These are phyloP conservation scores for Artemia franciscana DNA, from an alignment of 1,140 invertebrate species.

Conservation along the genomic window DNA sequence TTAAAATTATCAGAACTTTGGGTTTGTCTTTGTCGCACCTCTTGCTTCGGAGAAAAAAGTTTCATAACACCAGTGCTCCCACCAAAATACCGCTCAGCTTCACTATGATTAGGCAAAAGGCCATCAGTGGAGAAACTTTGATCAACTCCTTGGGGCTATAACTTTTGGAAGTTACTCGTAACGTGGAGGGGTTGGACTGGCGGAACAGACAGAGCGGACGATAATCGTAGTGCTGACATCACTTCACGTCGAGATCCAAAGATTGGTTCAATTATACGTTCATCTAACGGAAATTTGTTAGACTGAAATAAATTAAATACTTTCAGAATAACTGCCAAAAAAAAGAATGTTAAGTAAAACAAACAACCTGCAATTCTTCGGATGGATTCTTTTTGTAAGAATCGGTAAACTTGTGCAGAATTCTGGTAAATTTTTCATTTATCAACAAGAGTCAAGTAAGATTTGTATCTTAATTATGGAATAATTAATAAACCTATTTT, in stretches of 20 bases:
- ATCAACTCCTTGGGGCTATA: conserved; percentile 8
- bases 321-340: too few species aligned
- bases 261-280: conserved; percentile 10
- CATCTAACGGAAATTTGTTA: conserved; percentile 14
- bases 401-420: too few species aligned
- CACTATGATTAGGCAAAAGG: conserved; percentile 8
- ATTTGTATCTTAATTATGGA: too few species aligned
- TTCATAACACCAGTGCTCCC: not conserved
- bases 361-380: too few species aligned
- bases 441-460: too few species aligned
- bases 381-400: too few species aligned
- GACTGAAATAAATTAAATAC: conserved; percentile 9
- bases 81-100: conserved; percentile 10
- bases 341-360: too few species aligned
- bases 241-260: conserved; percentile 10
- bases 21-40: not conserved
- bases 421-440: too few species aligned
- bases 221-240: conserved; percentile 7
- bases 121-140: conserved; percentile 11
- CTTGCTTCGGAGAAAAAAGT: not conserved
- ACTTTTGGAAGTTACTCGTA: conserved; percentile 7
- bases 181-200: not conserved
- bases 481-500: too few species aligned
- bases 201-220: not conserved
- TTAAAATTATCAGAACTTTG: conserved; percentile 2